A percentile compares a stretch with the other conserved stretches of the same genome.
Evolutionary conservation across 2,113 vertebrate genomes (phyloP).

Genomic region (Genyomyrus donnyi): DNA sequence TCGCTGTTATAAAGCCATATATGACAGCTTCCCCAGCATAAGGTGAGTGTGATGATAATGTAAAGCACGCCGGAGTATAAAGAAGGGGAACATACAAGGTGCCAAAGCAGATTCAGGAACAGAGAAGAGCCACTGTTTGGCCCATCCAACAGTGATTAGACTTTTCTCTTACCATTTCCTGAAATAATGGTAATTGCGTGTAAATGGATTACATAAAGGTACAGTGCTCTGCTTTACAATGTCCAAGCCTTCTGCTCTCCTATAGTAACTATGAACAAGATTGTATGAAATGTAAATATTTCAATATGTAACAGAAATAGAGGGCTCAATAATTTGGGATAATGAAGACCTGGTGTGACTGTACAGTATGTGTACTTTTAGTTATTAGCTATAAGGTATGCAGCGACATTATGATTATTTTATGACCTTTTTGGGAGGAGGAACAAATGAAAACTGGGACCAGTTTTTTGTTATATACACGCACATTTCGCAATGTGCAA

Average conservation of each 20-base stretch:
- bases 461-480: background rate
- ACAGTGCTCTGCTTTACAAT: background rate
- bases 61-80: conserved; percentile 6
- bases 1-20: conserved; percentile 38
- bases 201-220: background rate
- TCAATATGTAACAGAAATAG: background rate
- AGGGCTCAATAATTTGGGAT: background rate
- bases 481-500: background rate
- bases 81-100: background rate
- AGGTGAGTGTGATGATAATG: conserved; percentile 23
- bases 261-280: background rate
- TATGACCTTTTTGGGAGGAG: background rate
- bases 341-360: background rate
- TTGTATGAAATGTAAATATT: background rate
- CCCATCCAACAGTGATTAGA: background rate
- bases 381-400: background rate
- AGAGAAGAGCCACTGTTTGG: conserved; percentile 22
- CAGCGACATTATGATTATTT: background rate
- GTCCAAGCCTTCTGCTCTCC: background rate
- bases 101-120: conserved; percentile 34
- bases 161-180: background rate
- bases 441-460: background rate
- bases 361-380: background rate
- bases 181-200: background rate
- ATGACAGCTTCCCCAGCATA: background rate